phyloP scores from a whole-genome alignment of 2,888 invertebrate genomes.

The Ischnus inquisitorius region DNA sequence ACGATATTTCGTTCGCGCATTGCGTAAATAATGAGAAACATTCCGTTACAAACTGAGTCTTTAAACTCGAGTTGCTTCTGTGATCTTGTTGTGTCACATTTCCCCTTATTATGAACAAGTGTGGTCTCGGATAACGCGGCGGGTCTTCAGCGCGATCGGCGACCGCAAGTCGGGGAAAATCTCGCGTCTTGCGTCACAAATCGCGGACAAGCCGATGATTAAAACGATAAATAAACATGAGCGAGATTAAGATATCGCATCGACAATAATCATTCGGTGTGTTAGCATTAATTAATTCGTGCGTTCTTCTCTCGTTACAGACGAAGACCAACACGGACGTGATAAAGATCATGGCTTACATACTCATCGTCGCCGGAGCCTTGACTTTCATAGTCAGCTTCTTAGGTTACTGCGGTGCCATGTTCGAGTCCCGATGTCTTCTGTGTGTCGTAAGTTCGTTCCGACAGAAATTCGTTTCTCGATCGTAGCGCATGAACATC shows the following conservation, averaged over 20 bases:
- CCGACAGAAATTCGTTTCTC: slow-evolving; percentile 45
- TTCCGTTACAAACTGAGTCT: neutral
- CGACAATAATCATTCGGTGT: neutral
- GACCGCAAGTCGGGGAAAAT: slow-evolving; percentile 2
- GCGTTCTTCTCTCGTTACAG: slow-evolving; percentile 73
- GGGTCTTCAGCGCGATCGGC: slow-evolving; percentile 7
- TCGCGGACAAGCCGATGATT: slow-evolving; percentile 4
- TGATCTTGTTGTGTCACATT: slow-evolving; percentile 39
- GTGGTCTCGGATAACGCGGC: slow-evolving; percentile 44
- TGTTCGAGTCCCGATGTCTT: slow-evolving; percentile 89
- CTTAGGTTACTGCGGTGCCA: slow-evolving; percentile 90
- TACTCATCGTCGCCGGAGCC: slow-evolving; percentile 89
- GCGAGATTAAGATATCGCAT: neutral
- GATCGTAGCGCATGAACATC: neutral
- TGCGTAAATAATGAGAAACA: slow-evolving; percentile 33
- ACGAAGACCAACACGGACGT: slow-evolving; percentile 86
- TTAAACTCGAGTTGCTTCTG: slow-evolving; percentile 17
- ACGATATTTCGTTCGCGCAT: slow-evolving; percentile 8
- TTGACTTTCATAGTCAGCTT: slow-evolving; percentile 91
- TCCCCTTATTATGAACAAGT: slow-evolving; percentile 49
- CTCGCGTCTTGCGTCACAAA: slow-evolving; percentile 48
- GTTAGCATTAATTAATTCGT: slow-evolving; percentile 6
- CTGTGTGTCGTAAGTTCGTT: slow-evolving; percentile 88
- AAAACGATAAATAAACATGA: slow-evolving; percentile 49
- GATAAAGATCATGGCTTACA: slow-evolving; percentile 89